Evolutionary conservation across 1,140 invertebrate genomes (phyloP), one percentile per base, ranked within the genome.

Genomic region (Drosophila parvula): DNA sequence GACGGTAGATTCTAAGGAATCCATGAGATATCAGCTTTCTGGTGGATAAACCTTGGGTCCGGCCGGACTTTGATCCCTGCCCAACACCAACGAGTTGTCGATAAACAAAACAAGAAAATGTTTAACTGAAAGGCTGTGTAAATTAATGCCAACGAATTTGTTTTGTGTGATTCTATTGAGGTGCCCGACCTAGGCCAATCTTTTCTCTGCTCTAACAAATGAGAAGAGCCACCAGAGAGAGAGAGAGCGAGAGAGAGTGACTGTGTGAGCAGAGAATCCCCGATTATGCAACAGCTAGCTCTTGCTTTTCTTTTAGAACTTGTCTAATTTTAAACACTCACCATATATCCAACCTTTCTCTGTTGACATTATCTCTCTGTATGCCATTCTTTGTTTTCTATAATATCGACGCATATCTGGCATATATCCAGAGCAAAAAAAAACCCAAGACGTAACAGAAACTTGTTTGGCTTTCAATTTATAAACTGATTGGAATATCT

Each of bases 181-280:
- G 43, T 51, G 11, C 64, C n/a, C 58, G 81, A 85, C 82, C 82
- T 85, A 82, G 50, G 55, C 28, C 70, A 85, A 85, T 71, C 41
- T 48, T 53, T 53, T 74, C 50, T 64, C 65, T 53, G 14, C 12
- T 14, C 50, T 47, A 10, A 51, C 44, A 18, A 67, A 59, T 38
- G n/a, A 28, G 38, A 32, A 41, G 11, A 28, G 47, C 38, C 38
- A 40, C 7, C 10, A 38, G 36, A n/a, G 50, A 22, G n/a, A 43
- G 11, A 57, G 22, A 43, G 58, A 28, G n/a, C 22, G 32, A 34
- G 32, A 55, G 40, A 36, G 1, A 22, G 18, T 9, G 51, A 40
- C 5, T 30, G n/a, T 36, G 16, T 34, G 38, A 28, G 11, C 28
- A 5, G 34, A 44, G 16, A 61, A 40, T 30, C 30, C 3, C 34